Evolutionary conservation across 2,888 invertebrate genomes (phyloP).

Genomic region (Neoitamus cyanurus): DNA sequence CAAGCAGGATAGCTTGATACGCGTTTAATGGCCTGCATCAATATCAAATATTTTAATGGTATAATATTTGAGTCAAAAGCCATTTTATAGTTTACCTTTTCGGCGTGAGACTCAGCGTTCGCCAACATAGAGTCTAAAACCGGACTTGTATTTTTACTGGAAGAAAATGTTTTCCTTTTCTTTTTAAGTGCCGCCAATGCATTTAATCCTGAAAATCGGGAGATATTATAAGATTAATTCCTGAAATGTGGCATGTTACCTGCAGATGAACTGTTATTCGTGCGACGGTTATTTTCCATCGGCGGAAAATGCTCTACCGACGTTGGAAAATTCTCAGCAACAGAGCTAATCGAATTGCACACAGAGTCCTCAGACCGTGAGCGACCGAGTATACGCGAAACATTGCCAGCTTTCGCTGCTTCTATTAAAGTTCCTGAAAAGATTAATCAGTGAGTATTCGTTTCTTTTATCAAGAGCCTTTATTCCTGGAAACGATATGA

Average conservation of each 20-base stretch:
- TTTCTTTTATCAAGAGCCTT: no score
- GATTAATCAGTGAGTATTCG: background rate
- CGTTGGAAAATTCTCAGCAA: constrained; percentile 46
- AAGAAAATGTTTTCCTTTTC: constrained; percentile 86
- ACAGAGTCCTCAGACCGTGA: constrained; percentile 88
- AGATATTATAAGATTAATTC: background rate
- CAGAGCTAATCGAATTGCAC: constrained; percentile 67
- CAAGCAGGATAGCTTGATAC: constrained; percentile 76
- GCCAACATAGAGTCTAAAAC: constrained; percentile 66
- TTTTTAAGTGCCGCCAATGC: constrained; percentile 81
- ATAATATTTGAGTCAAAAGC: background rate
- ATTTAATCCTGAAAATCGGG: constrained; percentile 63
- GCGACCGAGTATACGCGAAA: constrained; percentile 82
- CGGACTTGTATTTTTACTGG: constrained; percentile 77
- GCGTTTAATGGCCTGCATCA: constrained; percentile 71
- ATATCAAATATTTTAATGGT: background rate
- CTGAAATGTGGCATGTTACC: background rate
- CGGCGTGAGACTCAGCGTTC: constrained; percentile 17
- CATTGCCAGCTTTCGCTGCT: constrained; percentile 84
- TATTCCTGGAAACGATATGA: no score
- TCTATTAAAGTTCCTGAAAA: constrained; percentile 77
- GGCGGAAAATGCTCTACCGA: background rate
- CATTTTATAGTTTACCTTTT: constrained; percentile 8
- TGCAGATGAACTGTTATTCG: background rate
- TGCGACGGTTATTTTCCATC: background rate